phyloP scores from a whole-genome alignment of 2,797 vertebrate species.

The Clarias fuscus region DNA sequence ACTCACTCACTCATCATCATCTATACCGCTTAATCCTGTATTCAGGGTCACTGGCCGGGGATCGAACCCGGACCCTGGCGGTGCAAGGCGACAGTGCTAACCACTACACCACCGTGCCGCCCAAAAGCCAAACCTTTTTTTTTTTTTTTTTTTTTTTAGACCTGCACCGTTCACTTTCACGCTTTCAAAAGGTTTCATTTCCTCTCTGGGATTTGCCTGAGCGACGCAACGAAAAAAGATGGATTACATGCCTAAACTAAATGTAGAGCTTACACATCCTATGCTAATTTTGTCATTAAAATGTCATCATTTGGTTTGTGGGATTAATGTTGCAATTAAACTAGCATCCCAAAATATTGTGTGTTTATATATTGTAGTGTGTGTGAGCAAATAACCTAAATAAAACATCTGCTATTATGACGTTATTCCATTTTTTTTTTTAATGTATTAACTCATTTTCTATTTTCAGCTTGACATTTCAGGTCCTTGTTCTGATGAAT shows the following conservation, averaged over 20 bases:
- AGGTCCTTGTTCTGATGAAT: not conserved
- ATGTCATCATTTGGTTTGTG: not conserved
- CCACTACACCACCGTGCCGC: too few species aligned
- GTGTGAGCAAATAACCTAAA: not conserved
- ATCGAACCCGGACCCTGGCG: too few species aligned
- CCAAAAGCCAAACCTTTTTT: too few species aligned
- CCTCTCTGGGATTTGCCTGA: not conserved
- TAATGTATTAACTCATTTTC: not conserved
- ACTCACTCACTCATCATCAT: too few species aligned
- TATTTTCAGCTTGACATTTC: not conserved
- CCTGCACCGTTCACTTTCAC: not conserved
- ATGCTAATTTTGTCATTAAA: not conserved
- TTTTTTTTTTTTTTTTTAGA: not conserved
- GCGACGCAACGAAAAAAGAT: not conserved
- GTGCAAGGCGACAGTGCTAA: too few species aligned
- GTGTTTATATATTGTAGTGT: not conserved
- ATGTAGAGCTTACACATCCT: not conserved
- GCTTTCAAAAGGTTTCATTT: not conserved
- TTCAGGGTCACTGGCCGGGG: too few species aligned
- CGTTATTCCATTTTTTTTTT: not conserved
- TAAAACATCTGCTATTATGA: not conserved
- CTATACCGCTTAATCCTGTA: too few species aligned
- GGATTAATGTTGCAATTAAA: not conserved
- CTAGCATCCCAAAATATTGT: not conserved
- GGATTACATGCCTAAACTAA: not conserved